Percentiles rank a stretch among this genome's conserved stretches.
Evolutionary conservation across 2,888 invertebrate species (phyloP).

Genomic region (Lasioglossum leucozonium): DNA sequence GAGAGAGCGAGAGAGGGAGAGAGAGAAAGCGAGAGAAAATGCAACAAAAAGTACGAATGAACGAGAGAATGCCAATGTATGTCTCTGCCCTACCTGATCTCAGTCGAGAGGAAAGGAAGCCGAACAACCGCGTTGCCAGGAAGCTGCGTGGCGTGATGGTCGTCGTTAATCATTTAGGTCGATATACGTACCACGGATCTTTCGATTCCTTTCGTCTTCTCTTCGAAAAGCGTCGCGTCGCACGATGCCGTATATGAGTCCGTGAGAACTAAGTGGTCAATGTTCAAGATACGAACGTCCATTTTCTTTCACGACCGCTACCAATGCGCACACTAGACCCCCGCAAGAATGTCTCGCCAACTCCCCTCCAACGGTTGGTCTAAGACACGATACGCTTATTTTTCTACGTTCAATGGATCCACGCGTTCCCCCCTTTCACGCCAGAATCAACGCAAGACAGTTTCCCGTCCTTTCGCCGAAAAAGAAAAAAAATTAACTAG

Average conservation of each 20-base stretch:
- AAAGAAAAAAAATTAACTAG: not conserved
- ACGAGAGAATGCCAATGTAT: not conserved
- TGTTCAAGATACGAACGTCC: not conserved
- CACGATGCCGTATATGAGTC: conserved; percentile 43
- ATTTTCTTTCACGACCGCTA: conserved; percentile 18
- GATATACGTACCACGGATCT: conserved; percentile 43
- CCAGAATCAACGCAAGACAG: not conserved
- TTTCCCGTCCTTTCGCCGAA: not conserved
- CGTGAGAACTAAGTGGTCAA: conserved; percentile 45
- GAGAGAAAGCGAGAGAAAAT: not conserved
- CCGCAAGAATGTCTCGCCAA: not conserved
- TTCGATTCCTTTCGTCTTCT: conserved; percentile 52
- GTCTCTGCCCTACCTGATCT: conserved; percentile 33
- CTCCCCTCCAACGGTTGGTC: conserved; percentile 10
- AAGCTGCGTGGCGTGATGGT: conserved; percentile 36
- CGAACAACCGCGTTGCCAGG: conserved; percentile 30
- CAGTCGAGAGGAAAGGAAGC: conserved; percentile 42
- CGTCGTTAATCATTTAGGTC: conserved; percentile 37
- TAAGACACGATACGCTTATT: conserved; percentile 51
- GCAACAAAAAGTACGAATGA: not conserved
- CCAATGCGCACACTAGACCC: conserved; percentile 26
- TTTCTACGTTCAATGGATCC: conserved; percentile 23
- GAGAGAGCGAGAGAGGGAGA: conserved; percentile 23
- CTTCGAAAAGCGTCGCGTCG: conserved; percentile 37
- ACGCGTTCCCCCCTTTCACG: too few species aligned